Evolutionary conservation across 2,797 vertebrate genomes (phyloP), one percentile per base, ranked within the genome.

Genomic region (Alectoris magna): DNA sequence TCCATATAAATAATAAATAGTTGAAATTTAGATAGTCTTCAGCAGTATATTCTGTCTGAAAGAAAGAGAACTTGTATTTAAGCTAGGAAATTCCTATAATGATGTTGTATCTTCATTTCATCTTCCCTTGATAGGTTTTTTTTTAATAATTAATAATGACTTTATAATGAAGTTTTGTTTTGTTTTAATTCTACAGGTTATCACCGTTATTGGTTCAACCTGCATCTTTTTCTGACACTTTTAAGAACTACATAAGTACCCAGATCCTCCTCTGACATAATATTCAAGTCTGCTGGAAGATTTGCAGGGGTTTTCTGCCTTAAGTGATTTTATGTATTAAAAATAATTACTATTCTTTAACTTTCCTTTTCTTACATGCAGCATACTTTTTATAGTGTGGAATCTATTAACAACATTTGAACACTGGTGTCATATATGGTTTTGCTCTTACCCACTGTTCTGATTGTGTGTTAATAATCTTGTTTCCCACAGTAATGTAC

Each of bases 401-500:
- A 81, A 88, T 2, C 2, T 60, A 11, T 31, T 56, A 31, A 43
- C 4, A 63, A 6, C 18, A 12, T 38, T 19, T 36, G 23, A 58
- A 7, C 10, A 19, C 22, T 60, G 26, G 11, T 66, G 43, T 13
- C 12, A 4, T 11, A 26, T 0, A 26, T 0, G 5, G 2, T 58
- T 46, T 59, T 56, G 23, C 9, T 84, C 7, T 55, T 53, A 27
- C 10, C 6, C 38, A 10, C 13, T 49, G 0, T 14, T 29, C 69
- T 73, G 39, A 22, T 19, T 34, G 7, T 43, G 6, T 64, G 6
- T 56, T 10, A 19, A 19, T 43, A 60, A 36, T 9, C 5, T 56
- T 8, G 1, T 70, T 87, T 87, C 46, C 14, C 22, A 63, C 5
- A 58, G 8, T 44, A 21, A 14, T 3, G 2, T 17, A 15, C 14